Evolutionary conservation across 30 jellyfish, hydroid and myxozoan species (phyloP).

Genomic region (Mastigias papua): DNA sequence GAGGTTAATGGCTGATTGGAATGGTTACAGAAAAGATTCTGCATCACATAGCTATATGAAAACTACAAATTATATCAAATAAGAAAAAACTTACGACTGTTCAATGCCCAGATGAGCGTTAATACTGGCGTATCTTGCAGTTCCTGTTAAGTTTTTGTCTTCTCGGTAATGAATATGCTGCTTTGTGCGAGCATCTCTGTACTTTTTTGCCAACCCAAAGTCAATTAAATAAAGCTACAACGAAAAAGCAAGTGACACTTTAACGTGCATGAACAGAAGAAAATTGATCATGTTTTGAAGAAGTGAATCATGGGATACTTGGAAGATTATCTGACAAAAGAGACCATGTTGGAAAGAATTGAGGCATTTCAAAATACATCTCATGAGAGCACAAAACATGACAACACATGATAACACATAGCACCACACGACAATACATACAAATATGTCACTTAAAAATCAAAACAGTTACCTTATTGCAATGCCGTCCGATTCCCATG

Average conservation of each 20-base stretch:
- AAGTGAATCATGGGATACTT: no score
- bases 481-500: constrained; percentile 99
- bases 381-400: no score
- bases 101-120: constrained; percentile 99
- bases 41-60: no score
- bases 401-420: no score
- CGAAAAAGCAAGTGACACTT: not conserved
- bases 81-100: constrained; percentile 85
- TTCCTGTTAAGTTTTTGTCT: constrained; percentile 94
- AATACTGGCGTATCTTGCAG: constrained; percentile 99
- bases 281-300: no score
- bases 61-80: not conserved
- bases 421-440: no score
- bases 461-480: constrained; percentile 82
- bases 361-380: no score
- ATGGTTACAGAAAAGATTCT: no score
- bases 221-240: constrained; percentile 92
- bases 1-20: no score
- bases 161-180: constrained; percentile 94
- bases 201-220: constrained; percentile 98
- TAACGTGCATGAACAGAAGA: no score
- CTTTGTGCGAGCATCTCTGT: constrained; percentile 91
- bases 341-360: no score
- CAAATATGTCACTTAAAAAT: not conserved
- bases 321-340: no score